phyloP scores from a whole-genome alignment of 1,140 invertebrate species.

The Drosophila sturtevanti region DNA sequence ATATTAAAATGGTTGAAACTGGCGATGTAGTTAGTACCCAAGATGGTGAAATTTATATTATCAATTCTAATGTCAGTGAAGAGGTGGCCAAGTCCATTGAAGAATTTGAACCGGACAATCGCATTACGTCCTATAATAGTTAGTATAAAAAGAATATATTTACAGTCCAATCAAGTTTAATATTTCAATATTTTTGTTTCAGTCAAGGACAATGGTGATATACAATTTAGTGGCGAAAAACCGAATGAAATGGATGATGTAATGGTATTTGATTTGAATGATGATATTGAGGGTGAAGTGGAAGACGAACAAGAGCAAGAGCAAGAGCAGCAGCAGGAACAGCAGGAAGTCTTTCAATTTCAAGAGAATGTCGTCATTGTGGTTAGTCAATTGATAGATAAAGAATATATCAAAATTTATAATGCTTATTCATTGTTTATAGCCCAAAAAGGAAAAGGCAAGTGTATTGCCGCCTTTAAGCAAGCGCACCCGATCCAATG shows the following conservation, averaged over 20 bases:
- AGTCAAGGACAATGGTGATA: constrained; percentile 74
- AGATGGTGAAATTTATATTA: constrained; percentile 62
- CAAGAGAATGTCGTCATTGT: constrained; percentile 62
- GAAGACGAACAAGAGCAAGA: constrained; percentile 49
- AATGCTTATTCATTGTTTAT: background rate
- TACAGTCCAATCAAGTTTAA: background rate
- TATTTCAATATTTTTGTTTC: background rate
- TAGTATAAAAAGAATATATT: constrained; percentile 13
- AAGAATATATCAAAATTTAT: background rate
- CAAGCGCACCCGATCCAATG: constrained; percentile 19
- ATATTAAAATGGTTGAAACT: constrained; percentile 40
- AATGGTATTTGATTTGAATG: constrained; percentile 76
- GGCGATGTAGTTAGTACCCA: constrained; percentile 42
- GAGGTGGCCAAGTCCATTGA: constrained; percentile 29
- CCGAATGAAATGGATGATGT: constrained; percentile 43
- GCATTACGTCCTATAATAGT: constrained; percentile 72
- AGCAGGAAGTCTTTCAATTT: constrained; percentile 51
- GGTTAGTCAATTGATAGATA: constrained; percentile 12
- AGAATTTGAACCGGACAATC: constrained; percentile 44
- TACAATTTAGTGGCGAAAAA: constrained; percentile 65
- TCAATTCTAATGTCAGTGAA: constrained; percentile 34
- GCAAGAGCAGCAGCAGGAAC: constrained; percentile 41
- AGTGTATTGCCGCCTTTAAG: constrained; percentile 3
- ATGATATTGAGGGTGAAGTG: constrained; percentile 20
- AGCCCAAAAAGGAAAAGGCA: constrained; percentile 45